Base-by-base conservation (phyloP, 2,113 vertebrate species). In the Platichthys flesus region DNA sequence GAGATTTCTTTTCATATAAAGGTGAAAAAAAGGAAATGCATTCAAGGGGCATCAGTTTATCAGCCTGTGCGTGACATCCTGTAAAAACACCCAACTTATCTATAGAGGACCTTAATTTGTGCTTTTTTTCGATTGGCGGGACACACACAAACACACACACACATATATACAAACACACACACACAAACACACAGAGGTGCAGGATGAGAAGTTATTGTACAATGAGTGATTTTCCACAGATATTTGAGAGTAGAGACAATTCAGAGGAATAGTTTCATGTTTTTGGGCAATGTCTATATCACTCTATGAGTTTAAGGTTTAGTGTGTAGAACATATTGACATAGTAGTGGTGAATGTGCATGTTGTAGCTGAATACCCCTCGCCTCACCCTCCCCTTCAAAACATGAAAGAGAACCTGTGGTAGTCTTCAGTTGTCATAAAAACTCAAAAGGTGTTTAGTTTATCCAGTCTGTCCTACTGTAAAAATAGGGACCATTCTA, bases 1-100 rank as follows among this genome's bases (percentile, higher is more conserved):
- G 71, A 76, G 77, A 82, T 54, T 81, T 75, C 49, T 71, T 77
- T 88, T 89, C 67, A 78, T 70, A 74, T 82, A 79, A 70, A 84
- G 57, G 81, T 71, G 37, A 26, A 21, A 58, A 67, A 74, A 59
- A 76, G 20, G 0, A 47, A 72, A 83, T 66, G 24, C 9, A 60
- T 83, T 81, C 83, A 79, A 61, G 69, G 55, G 74, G 52, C 66
- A 85, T 78, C 40, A 58, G 78, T 83, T 24, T 49, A 87, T 74
- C 42, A 67, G 63, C 12, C 51, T 78, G 56, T 74, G 59, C 72
- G 55, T 74, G 37, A 76, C 42, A 64, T 26, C 16, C 35, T 71
- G 37, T 68, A 55, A 83, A 61, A 76, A 68, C 21, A 55, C 54
- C 14, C 31, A 71, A 69, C 70, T 74, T 71, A 24, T 69, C 35